A percentile compares a stretch with the other conserved stretches of the same genome.
phyloP scores from a whole-genome alignment of 1,140 invertebrate species.

The Lucilia cuprina region DNA sequence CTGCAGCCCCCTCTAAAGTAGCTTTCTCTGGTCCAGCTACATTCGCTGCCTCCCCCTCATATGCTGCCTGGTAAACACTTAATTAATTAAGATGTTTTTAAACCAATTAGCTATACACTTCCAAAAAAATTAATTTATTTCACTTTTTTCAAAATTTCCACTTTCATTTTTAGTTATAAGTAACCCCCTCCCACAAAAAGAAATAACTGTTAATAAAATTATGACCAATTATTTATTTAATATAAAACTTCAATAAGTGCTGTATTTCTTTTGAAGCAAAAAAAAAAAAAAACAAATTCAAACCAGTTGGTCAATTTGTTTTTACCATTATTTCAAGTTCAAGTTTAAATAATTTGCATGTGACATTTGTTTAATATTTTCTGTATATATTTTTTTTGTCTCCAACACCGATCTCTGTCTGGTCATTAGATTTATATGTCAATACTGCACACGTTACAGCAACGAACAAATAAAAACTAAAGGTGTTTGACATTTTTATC shows the following conservation, averaged over 20 bases:
- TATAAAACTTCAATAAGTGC: not conserved
- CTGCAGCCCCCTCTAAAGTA: constrained; percentile 33
- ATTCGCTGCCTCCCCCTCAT: not conserved
- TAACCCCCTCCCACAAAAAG: not conserved
- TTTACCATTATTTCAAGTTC: constrained; percentile 10
- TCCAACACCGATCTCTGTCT: too few species aligned
- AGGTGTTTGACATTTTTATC: not conserved
- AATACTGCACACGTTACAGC: not conserved
- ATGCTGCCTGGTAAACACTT: not conserved
- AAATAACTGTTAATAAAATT: not conserved
- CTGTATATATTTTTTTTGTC: not conserved
- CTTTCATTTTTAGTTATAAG: not conserved
- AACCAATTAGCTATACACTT: not conserved
- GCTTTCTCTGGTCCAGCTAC: not conserved
- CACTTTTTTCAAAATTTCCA: not conserved
- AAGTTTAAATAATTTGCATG: not conserved
- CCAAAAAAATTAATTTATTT: not conserved
- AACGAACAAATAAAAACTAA: not conserved
- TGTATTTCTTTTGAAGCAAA: not conserved
- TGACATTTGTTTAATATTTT: not conserved
- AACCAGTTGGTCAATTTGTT: not conserved
- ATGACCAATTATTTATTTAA: not conserved
- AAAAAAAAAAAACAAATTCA: not conserved
- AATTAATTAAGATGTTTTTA: not conserved
- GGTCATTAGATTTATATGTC: not conserved